phyloP scores from a whole-genome alignment of 2,113 vertebrate species.

The Acanthisitta chloris region DNA sequence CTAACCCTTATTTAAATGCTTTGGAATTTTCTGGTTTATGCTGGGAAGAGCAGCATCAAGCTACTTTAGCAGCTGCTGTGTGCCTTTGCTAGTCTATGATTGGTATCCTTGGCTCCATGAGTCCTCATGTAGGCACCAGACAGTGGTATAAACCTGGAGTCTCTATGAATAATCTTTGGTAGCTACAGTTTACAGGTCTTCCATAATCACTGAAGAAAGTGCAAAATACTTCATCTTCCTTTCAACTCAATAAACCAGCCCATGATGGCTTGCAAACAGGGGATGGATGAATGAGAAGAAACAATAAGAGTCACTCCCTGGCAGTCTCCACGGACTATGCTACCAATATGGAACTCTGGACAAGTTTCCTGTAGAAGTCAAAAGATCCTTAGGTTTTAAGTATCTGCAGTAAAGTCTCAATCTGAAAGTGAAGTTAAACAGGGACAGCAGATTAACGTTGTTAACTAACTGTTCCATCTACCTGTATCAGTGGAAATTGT shows the following conservation, averaged over 20 bases:
- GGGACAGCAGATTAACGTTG: neutral
- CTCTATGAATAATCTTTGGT: neutral
- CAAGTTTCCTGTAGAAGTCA: neutral
- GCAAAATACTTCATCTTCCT: neutral
- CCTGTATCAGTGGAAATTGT: neutral
- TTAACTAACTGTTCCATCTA: neutral
- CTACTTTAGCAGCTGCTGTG: neutral
- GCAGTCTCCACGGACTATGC: rapidly evolving
- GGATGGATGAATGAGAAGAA: neutral
- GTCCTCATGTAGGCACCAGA: neutral
- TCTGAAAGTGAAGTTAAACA: neutral
- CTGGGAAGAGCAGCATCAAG: neutral
- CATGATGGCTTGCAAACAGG: neutral
- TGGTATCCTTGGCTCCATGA: neutral
- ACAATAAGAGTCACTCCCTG: no score
- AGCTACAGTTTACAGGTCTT: neutral
- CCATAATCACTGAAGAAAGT: neutral
- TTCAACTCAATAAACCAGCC: neutral
- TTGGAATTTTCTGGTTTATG: neutral
- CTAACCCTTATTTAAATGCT: neutral
- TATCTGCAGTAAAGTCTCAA: neutral
- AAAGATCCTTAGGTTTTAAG: neutral
- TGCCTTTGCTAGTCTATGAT: neutral
- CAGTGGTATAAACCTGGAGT: neutral
- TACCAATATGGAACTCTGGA: neutral